Conservation (phyloP, 2,113 vertebrate species). For the Ceyx melanurus region DNA sequence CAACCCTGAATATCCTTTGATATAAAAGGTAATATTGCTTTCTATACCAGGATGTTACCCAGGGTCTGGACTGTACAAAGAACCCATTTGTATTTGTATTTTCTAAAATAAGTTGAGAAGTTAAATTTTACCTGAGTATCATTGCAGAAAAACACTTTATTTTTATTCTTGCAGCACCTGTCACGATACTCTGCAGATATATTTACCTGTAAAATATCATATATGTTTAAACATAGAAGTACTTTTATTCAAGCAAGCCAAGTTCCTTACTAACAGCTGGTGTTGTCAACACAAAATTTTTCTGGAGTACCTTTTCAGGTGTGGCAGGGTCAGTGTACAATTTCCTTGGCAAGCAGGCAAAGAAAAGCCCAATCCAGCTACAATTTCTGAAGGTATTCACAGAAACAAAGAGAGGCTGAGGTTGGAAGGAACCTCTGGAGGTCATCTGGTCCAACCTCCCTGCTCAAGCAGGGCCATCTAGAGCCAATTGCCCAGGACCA, state of each 20-base stretch:
- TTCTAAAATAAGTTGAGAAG: neutral
- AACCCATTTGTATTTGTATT: neutral
- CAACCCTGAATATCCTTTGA: neutral
- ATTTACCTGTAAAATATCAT: slow-evolving; percentile 60
- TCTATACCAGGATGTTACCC: neutral
- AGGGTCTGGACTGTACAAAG: neutral
- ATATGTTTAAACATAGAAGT: neutral
- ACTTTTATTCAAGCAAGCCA: neutral
- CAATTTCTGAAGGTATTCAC: neutral
- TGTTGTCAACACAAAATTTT: neutral
- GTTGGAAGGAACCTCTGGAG: neutral
- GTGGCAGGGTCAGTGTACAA: neutral
- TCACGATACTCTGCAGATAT: slow-evolving; percentile 28
- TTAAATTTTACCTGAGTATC: slow-evolving; percentile 56
- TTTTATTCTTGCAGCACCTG: slow-evolving; percentile 49
- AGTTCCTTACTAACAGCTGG: neutral
- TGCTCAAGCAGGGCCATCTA: neutral
- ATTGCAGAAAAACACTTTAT: slow-evolving; percentile 50
- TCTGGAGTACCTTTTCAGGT: neutral
- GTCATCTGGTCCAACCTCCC: neutral
- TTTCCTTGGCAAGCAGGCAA: neutral
- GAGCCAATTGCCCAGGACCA: fast-evolving
- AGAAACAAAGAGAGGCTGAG: neutral
- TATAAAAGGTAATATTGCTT: neutral
- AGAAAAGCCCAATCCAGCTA: neutral